Percentiles rank a stretch among this genome's conserved stretches.
These are phyloP conservation scores for Drosophila setosimentum DNA, from an alignment of 2,888 invertebrate genomes.

Conservation along the genomic window DNA sequence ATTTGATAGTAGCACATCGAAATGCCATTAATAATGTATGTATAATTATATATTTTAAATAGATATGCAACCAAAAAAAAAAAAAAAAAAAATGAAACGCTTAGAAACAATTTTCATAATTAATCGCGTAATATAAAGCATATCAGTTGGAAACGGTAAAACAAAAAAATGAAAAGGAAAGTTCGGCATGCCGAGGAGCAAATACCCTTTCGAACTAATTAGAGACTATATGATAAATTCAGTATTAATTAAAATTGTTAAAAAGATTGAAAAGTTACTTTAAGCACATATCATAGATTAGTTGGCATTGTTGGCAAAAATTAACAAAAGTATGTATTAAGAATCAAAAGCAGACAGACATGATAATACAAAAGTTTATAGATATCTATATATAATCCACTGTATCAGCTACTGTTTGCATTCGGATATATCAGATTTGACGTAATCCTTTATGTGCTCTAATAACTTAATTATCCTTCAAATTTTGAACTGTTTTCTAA, in stretches of 20 bases:
- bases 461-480: neutral
- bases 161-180: neutral
- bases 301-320: neutral
- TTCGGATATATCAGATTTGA: neutral
- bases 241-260: constrained; percentile 1
- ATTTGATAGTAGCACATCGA: constrained; percentile 55
- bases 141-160: constrained; percentile 11
- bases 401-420: neutral
- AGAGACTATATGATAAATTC: neutral
- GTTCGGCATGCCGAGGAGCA: constrained; percentile 15
- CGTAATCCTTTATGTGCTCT: neutral
- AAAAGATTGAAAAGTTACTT: neutral
- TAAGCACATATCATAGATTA: neutral
- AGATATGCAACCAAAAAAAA: constrained; percentile 27
- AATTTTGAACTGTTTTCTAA: neutral
- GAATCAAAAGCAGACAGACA: constrained; percentile 11
- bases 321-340: neutral
- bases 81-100: constrained; percentile 1
- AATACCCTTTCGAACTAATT: constrained; percentile 17
- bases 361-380: neutral
- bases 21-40: constrained; percentile 60
- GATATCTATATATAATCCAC: neutral
- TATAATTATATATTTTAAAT: constrained; percentile 40
- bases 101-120: constrained; percentile 1
- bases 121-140: constrained; percentile 7